phyloP scores from a whole-genome alignment of 1,140 invertebrate species.

The Heliconius hermathena region DNA sequence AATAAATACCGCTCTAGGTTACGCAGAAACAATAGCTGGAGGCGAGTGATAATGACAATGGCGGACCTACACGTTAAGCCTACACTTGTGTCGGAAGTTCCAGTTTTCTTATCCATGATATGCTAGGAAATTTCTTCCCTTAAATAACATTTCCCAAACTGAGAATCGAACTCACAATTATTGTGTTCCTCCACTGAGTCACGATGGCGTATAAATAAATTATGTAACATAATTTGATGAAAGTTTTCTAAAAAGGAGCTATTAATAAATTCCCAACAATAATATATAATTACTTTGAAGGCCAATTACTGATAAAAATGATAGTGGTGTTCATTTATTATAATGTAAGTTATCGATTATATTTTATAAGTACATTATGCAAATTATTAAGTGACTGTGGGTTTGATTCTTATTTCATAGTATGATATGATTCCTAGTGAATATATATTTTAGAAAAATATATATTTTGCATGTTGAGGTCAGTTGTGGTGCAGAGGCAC shows the following conservation, averaged over 20 bases:
- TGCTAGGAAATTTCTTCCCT: too few species aligned
- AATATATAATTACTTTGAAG: conserved; percentile 31
- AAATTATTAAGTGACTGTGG: background rate
- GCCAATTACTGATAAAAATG: conserved; percentile 28
- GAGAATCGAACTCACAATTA: background rate
- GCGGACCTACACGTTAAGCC: too few species aligned
- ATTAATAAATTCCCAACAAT: conserved; percentile 31
- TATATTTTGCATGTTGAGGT: too few species aligned
- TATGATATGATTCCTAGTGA: too few species aligned
- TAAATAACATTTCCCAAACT: background rate
- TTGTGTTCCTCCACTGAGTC: background rate
- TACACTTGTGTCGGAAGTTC: too few species aligned
- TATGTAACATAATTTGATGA: conserved; percentile 3
- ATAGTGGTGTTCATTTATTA: conserved; percentile 23
- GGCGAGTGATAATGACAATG: too few species aligned
- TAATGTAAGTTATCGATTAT: background rate
- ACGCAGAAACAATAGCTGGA: too few species aligned
- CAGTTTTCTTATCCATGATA: too few species aligned
- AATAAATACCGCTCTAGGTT: too few species aligned
- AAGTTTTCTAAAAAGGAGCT: conserved; percentile 20
- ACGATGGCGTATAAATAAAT: background rate
- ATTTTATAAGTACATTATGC: background rate
- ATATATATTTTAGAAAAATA: too few species aligned
- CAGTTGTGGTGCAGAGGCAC: too few species aligned
- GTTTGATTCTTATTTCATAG: too few species aligned